These are phyloP conservation scores for Umimayanthus kanabou DNA, from an alignment of 92 coral and sea anemone species.

Conservation along the genomic window DNA sequence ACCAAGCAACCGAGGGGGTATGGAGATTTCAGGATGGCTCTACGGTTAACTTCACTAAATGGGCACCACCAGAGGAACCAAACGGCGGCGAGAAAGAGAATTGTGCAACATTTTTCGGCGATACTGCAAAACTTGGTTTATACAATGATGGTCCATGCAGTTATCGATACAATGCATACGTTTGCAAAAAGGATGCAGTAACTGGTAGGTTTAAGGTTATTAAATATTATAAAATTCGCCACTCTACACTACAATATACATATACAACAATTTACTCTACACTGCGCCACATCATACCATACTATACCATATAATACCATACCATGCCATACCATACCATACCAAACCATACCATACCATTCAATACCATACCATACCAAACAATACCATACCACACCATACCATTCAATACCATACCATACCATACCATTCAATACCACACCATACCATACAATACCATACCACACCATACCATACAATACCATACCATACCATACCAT, in stretches of 20 bases:
- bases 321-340: neutral
- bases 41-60: neutral
- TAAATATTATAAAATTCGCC: neutral
- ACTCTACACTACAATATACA: neutral
- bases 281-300: neutral
- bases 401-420: too few relatives aligned
- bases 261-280: neutral
- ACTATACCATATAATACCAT: too few relatives aligned
- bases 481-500: too few relatives aligned
- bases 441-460: too few relatives aligned
- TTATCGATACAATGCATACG: neutral
- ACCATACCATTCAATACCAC: too few relatives aligned
- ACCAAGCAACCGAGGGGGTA: neutral
- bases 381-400: too few relatives aligned
- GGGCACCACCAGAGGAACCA: neutral
- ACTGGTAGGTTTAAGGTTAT: neutral
- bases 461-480: too few relatives aligned
- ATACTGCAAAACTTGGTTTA: neutral
- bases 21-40: slow-evolving; percentile 21
- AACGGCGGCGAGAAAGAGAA: slow-evolving; percentile 1
- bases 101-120: slow-evolving; percentile 1
- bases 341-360: neutral
- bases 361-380: neutral
- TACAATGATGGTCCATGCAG: slow-evolving; percentile 5
- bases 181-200: neutral